phyloP scores from a whole-genome alignment of 64 coral and sea anemone genomes.

The Orbicella faveolata region DNA sequence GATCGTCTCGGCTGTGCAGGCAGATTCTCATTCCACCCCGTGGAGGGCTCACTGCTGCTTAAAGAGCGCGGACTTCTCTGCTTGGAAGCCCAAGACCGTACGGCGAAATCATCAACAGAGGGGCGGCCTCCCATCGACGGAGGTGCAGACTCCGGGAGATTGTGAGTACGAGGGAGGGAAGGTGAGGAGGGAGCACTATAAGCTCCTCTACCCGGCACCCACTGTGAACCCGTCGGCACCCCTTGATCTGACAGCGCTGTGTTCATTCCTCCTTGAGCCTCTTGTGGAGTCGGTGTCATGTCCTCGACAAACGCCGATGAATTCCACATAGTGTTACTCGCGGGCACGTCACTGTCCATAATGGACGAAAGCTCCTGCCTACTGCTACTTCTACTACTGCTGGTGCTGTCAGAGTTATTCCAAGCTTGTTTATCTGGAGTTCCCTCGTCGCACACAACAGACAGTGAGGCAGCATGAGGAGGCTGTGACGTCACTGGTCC shows the following conservation, averaged over 20 bases:
- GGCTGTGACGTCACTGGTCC: constrained; percentile 64
- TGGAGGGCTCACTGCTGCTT: constrained; percentile 64
- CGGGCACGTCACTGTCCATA: constrained; percentile 78
- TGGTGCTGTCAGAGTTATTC: constrained; percentile 98
- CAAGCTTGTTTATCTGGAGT: constrained; percentile 77
- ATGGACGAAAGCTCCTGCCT: constrained; percentile 89
- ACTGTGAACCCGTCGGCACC: constrained; percentile 50
- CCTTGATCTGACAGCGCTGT: constrained; percentile 60
- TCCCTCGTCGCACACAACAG: constrained; percentile 78
- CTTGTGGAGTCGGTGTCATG: constrained; percentile 72
- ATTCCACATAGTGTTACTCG: constrained; percentile 67
- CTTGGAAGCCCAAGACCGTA: constrained; percentile 77
- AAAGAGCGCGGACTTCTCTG: constrained; percentile 83
- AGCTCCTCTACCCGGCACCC: constrained; percentile 76
- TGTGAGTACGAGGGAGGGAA: constrained; percentile 77
- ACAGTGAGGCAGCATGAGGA: constrained; percentile 39
- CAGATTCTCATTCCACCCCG: constrained; percentile 54
- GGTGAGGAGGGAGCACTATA: constrained; percentile 97
- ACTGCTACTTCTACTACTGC: constrained; percentile 97
- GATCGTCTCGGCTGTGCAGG: constrained; percentile 36
- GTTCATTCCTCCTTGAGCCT: constrained; percentile 34
- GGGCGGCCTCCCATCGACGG: constrained; percentile 59
- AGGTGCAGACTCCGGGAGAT: constrained; percentile 56
- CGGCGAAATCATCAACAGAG: constrained; percentile 71
- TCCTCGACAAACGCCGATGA: constrained; percentile 73